Evolutionary conservation across 2,113 vertebrate genomes (phyloP), one percentile per base, ranked within the genome.

Genomic region (Brachypodius melanocephalos): DNA sequence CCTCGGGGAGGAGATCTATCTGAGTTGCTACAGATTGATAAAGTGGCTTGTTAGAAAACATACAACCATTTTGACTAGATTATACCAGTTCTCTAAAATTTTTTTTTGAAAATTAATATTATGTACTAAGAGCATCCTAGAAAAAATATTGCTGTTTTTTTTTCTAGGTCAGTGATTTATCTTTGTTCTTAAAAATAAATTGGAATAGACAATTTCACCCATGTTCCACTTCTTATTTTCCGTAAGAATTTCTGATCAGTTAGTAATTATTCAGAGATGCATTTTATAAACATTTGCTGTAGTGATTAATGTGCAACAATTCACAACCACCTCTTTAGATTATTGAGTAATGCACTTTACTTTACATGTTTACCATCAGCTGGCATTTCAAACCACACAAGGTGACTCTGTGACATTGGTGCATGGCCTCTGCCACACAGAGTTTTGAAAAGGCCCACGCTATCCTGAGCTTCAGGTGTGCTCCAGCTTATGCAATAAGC

Each of bases 291-390:
- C 88, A 45, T 90, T 90, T 77, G 17, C 75, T 74, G 71, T 88
- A 88, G 57, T 96, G 76, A 96, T 94, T 93, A 90, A 86, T 77
- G 72, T 83, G 59, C 75, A 89, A 95, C 16, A 4, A 84, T 96
- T 95, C 91, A 84, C 65, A 79, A 17, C 48, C n/a, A 14, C n/a
- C 55, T 88, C 78, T 90, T 73, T 32, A 83, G 72, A 93, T 77
- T 94, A 52, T 80, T 43, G 90, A 93, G 59, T 61, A 90, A 90
- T 11, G 43, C 75, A 48, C 49, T 95, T 69, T 48, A 40, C n/a
- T 94, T 85, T 54, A 26, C 7, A 3, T 73, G 63, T 91, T 88
- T 91, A 45, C 82, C 32, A 43, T 74, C 51, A 88, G n/a, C 46
- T 4, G 3, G 46, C 4, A 0, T 69, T 88, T 91, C 75, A 58